Base-by-base conservation (phyloP, 2,797 vertebrate species). In the Halcyon smyrnensis region DNA sequence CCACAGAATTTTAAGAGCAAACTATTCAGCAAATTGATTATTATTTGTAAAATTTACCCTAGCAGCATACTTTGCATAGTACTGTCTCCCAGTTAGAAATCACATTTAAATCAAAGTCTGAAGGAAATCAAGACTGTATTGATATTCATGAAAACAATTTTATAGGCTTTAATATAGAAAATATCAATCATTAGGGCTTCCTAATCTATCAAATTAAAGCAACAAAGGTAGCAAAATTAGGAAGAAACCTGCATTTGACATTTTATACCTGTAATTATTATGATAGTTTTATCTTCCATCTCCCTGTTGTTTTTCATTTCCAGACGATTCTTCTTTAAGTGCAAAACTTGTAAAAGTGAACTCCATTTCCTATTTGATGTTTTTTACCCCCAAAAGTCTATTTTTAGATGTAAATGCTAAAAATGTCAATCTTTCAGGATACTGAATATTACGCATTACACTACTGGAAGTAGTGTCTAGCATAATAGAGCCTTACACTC, bases 1-100 rank as follows among this genome's bases (percentile, higher is more conserved):
- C n/a, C 51, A 12, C 5, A 89, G 36, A 84, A 63, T 32, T 82
- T 64, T 53, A 87, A 73, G 18, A 86, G 18, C 65, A 91, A 93
- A 73, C 12, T 57, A 34, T 63, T 87, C 28, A 63, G 46, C 46
- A 63, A 89, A 90, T 82, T 36, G 0, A 69, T 51, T 5, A 18
- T 48, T 62, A 81, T 64, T 82, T 70, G 63, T 46, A 59, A 84
- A 79, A 64, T 60, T 87, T 87, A 79, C 11, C 9, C 8, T 50
- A 53, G 43, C 8, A 68, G 25, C 39, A 56, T 17, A 56, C 41
- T 87, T 87, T 59, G 20, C 53, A 62, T 88, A 84, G 57, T 71
- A 68, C 8, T 30, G 5, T 64, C 28, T 80, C 25, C 23, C 8
- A 87, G 16, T 5, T 67, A n/a, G 50, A 50, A 74, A n/a, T 3